These are phyloP conservation scores for Dryobotodes eremita DNA, from an alignment of 2,888 invertebrate genomes.

Conservation along the genomic window DNA sequence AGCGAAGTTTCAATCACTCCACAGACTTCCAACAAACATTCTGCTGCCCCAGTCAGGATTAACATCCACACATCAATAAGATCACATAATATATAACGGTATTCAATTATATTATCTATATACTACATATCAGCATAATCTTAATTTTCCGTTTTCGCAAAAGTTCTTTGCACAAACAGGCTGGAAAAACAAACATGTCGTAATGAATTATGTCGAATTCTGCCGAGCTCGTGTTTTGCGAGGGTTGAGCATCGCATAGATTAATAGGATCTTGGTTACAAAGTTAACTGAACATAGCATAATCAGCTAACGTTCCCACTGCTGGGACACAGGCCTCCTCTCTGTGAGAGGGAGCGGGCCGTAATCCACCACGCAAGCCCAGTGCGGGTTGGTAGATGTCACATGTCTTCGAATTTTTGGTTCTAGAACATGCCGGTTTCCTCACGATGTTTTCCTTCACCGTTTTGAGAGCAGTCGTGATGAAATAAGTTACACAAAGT, in stretches of 20 bases:
- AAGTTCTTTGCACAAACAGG: conserved; percentile 69
- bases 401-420: too few relatives aligned
- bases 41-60: conserved; percentile 31
- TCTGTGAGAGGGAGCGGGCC: too few relatives aligned
- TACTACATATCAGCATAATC: conserved; percentile 61
- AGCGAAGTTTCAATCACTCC: conserved; percentile 22
- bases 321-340: too few relatives aligned
- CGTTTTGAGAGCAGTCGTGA: too few relatives aligned
- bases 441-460: too few relatives aligned
- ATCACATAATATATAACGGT: conserved; percentile 37
- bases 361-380: too few relatives aligned
- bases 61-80: conserved; percentile 35
- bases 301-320: too few relatives aligned
- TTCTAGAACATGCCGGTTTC: too few relatives aligned
- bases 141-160: conserved; percentile 64
- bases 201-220: conserved; percentile 81
- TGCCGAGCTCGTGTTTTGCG: conserved; percentile 61
- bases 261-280: conserved; percentile 10
- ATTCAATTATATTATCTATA: conserved; percentile 67
- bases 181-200: conserved; percentile 82
- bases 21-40: conserved; percentile 20
- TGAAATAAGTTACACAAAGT: too few relatives aligned
- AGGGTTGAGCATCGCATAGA: conserved; percentile 58
- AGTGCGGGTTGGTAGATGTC: too few relatives aligned
- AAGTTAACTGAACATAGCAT: background rate